Percentiles rank a stretch among this genome's conserved stretches.
phyloP scores from a whole-genome alignment of 2,888 invertebrate species.

The Hermaeophaga mercurialis region DNA sequence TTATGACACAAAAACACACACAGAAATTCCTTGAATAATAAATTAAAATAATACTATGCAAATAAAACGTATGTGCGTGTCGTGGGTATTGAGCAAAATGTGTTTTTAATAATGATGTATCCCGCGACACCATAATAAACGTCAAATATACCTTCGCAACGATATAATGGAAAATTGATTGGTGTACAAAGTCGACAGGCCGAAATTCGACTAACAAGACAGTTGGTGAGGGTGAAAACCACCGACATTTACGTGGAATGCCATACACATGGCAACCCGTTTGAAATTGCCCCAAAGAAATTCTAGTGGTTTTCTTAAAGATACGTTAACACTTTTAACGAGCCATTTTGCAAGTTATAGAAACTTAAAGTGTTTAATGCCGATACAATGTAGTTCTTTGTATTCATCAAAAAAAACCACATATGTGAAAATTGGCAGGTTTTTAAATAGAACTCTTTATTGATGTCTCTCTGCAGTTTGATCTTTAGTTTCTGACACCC shows the following conservation, averaged over 20 bases:
- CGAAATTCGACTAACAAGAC: slow-evolving; percentile 35
- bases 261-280: slow-evolving; percentile 27
- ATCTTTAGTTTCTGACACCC: too few relatives aligned
- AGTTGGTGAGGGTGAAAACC: slow-evolving; percentile 36
- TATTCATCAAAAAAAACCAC: too few relatives aligned
- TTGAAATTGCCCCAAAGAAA: slow-evolving; percentile 12
- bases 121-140: slow-evolving; percentile 47
- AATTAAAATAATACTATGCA: slow-evolving; percentile 30
- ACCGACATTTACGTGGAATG: slow-evolving; percentile 29
- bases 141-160: slow-evolving; percentile 34
- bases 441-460: too few relatives aligned
- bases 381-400: too few relatives aligned
- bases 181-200: slow-evolving; percentile 40
- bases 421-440: too few relatives aligned
- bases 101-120: slow-evolving; percentile 53
- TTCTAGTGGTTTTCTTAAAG: too few relatives aligned
- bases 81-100: slow-evolving; percentile 43
- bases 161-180: slow-evolving; percentile 55
- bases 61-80: slow-evolving; percentile 34
- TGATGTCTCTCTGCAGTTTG: too few relatives aligned
- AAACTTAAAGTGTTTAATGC: too few relatives aligned
- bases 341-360: too few relatives aligned
- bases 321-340: too few relatives aligned
- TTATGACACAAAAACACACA: not conserved
- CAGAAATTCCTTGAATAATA: slow-evolving; percentile 21